phyloP scores from a whole-genome alignment of 2,113 vertebrate genomes.

The Dipodomys ordii region DNA sequence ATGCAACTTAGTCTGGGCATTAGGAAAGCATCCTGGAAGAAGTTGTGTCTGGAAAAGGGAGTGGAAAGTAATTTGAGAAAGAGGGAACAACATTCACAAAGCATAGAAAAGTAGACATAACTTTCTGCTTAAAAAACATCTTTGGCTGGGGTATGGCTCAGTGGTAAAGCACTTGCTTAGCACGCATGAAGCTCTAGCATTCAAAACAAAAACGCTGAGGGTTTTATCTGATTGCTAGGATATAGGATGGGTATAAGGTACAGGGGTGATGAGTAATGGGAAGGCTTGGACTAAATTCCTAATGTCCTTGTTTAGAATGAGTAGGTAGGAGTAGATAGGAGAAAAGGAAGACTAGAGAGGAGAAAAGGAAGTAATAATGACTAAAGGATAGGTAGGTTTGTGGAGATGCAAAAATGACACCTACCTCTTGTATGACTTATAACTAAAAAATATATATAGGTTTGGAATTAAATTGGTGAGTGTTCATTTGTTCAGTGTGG shows the following conservation, averaged over 20 bases:
- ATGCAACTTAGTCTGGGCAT: neutral
- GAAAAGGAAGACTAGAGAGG: too few species aligned
- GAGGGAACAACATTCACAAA: neutral
- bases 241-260: neutral
- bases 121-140: neutral
- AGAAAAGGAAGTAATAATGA: too few species aligned
- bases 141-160: neutral
- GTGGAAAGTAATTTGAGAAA: conserved; percentile 17
- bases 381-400: neutral
- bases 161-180: neutral
- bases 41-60: neutral
- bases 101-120: neutral
- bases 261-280: neutral
- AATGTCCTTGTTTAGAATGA: neutral
- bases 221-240: neutral
- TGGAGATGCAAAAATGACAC: too few species aligned
- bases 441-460: too few species aligned
- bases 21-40: conserved; percentile 40
- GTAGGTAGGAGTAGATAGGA: neutral
- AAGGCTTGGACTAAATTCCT: neutral
- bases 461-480: too few species aligned
- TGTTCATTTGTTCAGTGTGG: neutral
- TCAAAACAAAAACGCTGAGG: neutral
- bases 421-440: too few species aligned
- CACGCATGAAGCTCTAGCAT: too few species aligned